Evolutionary conservation across 2,888 invertebrate genomes (phyloP).

Genomic region (Ceramica pisi): DNA sequence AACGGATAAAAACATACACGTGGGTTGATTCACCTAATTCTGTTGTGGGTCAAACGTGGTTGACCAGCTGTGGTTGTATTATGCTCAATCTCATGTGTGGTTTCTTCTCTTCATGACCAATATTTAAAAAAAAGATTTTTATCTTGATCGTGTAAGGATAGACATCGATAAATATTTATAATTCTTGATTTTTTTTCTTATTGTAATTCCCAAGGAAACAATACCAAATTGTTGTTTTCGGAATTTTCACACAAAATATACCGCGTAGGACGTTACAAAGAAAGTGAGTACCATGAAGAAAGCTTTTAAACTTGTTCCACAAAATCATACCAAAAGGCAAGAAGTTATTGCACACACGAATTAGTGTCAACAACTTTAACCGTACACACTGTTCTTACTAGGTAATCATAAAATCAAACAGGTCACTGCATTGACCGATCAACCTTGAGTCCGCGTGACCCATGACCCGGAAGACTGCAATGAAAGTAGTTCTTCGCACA

Average conservation of each 20-base stretch:
- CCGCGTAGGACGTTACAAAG: not conserved
- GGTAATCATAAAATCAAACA: conserved; percentile 78
- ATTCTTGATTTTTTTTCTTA: not conserved
- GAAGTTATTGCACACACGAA: conserved; percentile 42
- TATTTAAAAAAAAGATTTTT: too few species aligned
- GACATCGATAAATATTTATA: too few species aligned
- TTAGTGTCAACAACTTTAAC: conserved; percentile 55
- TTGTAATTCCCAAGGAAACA: not conserved
- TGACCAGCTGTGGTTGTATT: conserved; percentile 1
- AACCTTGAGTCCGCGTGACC: conserved; percentile 75
- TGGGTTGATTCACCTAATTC: conserved; percentile 49
- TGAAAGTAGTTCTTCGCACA: conserved; percentile 80
- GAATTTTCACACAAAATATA: not conserved
- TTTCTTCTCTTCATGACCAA: not conserved
- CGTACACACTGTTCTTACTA: conserved; percentile 74
- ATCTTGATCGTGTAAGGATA: too few species aligned
- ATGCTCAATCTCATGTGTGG: not conserved
- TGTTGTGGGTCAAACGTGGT: conserved; percentile 27
- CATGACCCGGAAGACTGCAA: conserved; percentile 76
- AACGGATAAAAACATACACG: conserved; percentile 40
- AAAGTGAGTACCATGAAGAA: conserved; percentile 29
- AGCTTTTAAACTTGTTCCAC: conserved; percentile 31
- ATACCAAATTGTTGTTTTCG: not conserved
- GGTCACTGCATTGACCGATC: conserved; percentile 74
- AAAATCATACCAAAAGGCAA: conserved; percentile 4